phyloP scores from a whole-genome alignment of 1,140 invertebrate species.

The Pogonomyrmex californicus region DNA sequence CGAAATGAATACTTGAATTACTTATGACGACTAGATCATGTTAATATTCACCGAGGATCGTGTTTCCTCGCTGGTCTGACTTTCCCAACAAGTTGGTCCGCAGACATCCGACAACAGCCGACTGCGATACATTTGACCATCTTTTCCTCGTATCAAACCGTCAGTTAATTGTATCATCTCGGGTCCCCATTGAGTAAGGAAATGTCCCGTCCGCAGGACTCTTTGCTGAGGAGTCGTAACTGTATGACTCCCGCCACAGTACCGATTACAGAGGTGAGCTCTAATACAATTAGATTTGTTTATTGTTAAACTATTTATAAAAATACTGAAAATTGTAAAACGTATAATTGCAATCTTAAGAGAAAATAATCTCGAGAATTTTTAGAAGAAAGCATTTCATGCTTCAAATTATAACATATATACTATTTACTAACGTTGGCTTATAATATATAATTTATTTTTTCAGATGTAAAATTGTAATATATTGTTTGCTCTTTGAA shows the following conservation, averaged over 20 bases:
- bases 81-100: constrained; percentile 40
- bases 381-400: not conserved
- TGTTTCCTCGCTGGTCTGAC: constrained; percentile 6
- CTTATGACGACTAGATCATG: not conserved
- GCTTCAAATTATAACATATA: not conserved
- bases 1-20: constrained; percentile 25
- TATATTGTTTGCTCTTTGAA: not conserved
- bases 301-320: not conserved
- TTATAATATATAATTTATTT: not conserved
- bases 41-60: constrained; percentile 42
- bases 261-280: constrained; percentile 90
- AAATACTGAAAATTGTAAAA: not conserved
- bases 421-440: not conserved
- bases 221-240: constrained; percentile 90
- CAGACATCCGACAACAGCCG: constrained; percentile 62
- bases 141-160: constrained; percentile 86
- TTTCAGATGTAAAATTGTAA: no score
- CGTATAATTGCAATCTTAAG: not conserved
- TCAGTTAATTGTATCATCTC: constrained; percentile 87
- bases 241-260: constrained; percentile 92
- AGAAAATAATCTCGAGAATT: not conserved
- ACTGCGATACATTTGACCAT: constrained; percentile 84
- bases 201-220: constrained; percentile 88
- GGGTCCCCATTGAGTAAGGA: constrained; percentile 88
- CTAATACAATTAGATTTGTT: constrained; percentile 63